Conservation (phyloP, 2,113 vertebrate species). For the Enhydra lutris region DNA sequence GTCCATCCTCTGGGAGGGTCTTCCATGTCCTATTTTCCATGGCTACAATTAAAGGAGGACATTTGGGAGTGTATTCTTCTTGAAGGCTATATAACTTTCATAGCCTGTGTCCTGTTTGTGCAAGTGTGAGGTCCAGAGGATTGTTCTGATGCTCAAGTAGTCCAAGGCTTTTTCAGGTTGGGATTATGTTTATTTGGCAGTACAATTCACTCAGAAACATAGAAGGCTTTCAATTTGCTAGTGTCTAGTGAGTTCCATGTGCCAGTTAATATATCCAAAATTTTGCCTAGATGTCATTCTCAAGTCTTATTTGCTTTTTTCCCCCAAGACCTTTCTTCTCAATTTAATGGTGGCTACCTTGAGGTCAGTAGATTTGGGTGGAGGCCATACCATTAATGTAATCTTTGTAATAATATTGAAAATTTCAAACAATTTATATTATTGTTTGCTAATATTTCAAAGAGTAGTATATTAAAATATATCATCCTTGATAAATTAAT, state of each 20-base stretch:
- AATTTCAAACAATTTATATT: background rate
- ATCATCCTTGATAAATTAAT: background rate
- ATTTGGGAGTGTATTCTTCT: background rate
- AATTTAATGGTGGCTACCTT: background rate
- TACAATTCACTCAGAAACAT: background rate
- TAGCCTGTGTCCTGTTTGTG: background rate
- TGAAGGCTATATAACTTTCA: background rate
- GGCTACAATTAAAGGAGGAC: background rate
- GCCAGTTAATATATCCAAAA: background rate
- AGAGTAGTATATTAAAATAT: conserved; percentile 74
- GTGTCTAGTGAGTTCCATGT: background rate
- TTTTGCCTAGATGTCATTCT: background rate
- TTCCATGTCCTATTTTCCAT: background rate
- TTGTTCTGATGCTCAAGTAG: background rate
- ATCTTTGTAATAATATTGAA: background rate
- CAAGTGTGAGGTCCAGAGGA: background rate
- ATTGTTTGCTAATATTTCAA: conserved; percentile 64
- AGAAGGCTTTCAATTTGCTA: background rate
- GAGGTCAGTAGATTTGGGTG: background rate
- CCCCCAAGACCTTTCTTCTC: background rate
- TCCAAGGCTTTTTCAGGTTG: background rate
- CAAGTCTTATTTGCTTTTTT: background rate
- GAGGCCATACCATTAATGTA: background rate
- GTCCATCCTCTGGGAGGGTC: background rate
- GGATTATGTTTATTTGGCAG: background rate